Conservation (phyloP, 1,140 invertebrate genomes). For the Drosophila nasuta region DNA sequence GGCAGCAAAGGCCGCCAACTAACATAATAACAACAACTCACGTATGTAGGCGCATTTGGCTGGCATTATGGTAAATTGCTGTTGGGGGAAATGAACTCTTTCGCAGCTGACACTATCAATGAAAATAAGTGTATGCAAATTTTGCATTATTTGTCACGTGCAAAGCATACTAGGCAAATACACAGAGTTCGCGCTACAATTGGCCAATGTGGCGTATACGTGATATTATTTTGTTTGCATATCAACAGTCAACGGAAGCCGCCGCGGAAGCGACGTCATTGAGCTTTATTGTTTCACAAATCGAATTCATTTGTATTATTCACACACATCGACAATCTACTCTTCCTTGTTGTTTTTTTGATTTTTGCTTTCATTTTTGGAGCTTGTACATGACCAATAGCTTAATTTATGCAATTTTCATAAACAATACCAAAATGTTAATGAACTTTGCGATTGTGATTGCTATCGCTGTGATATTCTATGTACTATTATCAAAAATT, state of each 20-base stretch:
- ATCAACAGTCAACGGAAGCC: slow-evolving; percentile 61
- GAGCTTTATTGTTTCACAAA: slow-evolving; percentile 81
- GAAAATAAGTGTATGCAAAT: slow-evolving; percentile 48
- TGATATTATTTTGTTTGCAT: slow-evolving; percentile 75
- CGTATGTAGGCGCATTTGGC: slow-evolving; percentile 24
- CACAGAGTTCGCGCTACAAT: slow-evolving; percentile 30
- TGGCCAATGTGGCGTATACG: slow-evolving; percentile 59
- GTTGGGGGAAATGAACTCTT: slow-evolving; percentile 60
- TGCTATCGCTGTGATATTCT: neutral
- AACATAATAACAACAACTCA: slow-evolving; percentile 8
- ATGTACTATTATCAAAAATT: slow-evolving; percentile 20
- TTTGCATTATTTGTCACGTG: slow-evolving; percentile 78
- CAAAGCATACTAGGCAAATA: slow-evolving; percentile 56
- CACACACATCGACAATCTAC: slow-evolving; percentile 26
- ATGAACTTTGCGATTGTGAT: slow-evolving; percentile 19
- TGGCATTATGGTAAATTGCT: slow-evolving; percentile 16
- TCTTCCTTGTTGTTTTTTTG: neutral
- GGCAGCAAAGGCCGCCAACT: slow-evolving; percentile 23
- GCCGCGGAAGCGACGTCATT: slow-evolving; percentile 57
- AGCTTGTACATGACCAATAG: neutral
- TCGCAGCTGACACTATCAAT: slow-evolving; percentile 22
- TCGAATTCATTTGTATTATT: slow-evolving; percentile 81
- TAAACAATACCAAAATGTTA: slow-evolving; percentile 27
- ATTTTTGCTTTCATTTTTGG: neutral
- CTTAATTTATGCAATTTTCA: slow-evolving; percentile 62